Evolutionary conservation across 1,140 invertebrate species (phyloP), one percentile per base, ranked within the genome.

Genomic region (Drosophila bifasciata): DNA sequence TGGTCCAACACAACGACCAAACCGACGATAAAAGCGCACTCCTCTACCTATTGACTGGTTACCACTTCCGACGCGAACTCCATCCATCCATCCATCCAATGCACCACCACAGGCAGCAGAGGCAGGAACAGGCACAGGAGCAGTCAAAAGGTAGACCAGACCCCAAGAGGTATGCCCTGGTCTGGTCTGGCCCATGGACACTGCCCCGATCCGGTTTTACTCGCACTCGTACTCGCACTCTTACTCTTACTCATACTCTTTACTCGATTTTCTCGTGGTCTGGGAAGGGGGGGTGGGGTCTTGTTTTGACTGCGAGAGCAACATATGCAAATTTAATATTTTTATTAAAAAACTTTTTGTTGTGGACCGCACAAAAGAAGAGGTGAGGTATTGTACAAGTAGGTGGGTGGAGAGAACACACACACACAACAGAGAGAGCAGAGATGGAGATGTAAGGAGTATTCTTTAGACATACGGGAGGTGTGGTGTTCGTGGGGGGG

Each of bases 301-400:
- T 36, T 36, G 32, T 36, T 36, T 36, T 36, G 32, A 36, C 32
- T 36, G 11, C 32, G 39, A 39, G 46, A 50, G 60, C 49, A 70
- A 70, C 60, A 70, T 70, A 70, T 70, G 60, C 67, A 70, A 70
- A 70, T 70, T 70, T 70, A 70, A 70, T 70, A 70, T 70, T 70
- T 70, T 70, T 70, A 70, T 70, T 70, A 70, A 70, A 70, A 70
- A 70, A 70, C 60, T 70, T 70, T 69, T 63, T 63, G 41, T 39
- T 25, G 28, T 61, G 59, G 45, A 52, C 59, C 28, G 36, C n/a
- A 41, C 45, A 56, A 63, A 51, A 43, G 8, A 50, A 32, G n/a
- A 55, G 51, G 32, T 36, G n/a, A 55, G 51, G 32, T 36, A 36
- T 36, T 36, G 32, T n/a, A 39, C 43, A 5, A 53, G 58, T 21